A percentile compares a stretch with the other conserved stretches of the same genome.
Conservation (phyloP, 2,888 invertebrate genomes). For the Unio delphinus region DNA sequence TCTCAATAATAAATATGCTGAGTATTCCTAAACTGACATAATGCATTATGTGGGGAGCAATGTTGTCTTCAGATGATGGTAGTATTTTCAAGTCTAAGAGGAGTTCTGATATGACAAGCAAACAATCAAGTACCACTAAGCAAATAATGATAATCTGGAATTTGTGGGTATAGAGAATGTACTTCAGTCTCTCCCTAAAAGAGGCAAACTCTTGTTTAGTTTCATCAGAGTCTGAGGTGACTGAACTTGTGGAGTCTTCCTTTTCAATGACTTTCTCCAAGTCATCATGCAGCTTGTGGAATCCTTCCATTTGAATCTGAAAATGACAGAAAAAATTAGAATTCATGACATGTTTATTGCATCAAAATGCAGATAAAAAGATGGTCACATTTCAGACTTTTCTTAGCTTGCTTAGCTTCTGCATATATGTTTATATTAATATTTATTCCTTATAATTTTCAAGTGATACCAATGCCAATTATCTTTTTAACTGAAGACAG, state of each 20-base stretch:
- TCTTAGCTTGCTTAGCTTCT: no score
- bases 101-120: slow-evolving; percentile 71
- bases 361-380: no score
- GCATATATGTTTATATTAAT: no score
- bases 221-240: slow-evolving; percentile 66
- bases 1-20: slow-evolving; percentile 69
- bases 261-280: slow-evolving; percentile 68
- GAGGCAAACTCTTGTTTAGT: slow-evolving; percentile 48
- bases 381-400: no score
- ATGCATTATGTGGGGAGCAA: slow-evolving; percentile 66
- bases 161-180: slow-evolving; percentile 60
- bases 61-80: slow-evolving; percentile 33
- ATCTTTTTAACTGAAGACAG: no score
- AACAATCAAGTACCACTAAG: slow-evolving; percentile 70
- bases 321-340: slow-evolving; percentile 6
- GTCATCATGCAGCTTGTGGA: slow-evolving; percentile 67
- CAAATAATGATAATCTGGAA: slow-evolving; percentile 69
- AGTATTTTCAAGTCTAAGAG: slow-evolving; percentile 70
- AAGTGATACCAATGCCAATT: no score
- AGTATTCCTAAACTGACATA: slow-evolving; percentile 68
- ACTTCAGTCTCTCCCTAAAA: slow-evolving; percentile 48
- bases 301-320: slow-evolving; percentile 67
- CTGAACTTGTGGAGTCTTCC: slow-evolving; percentile 63
- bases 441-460: no score
- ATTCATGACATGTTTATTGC: no score